Percentiles rank a stretch among this genome's conserved stretches.
These are phyloP conservation scores for Hylaea fasciaria DNA, from an alignment of 2,888 invertebrate genomes.

Conservation along the genomic window DNA sequence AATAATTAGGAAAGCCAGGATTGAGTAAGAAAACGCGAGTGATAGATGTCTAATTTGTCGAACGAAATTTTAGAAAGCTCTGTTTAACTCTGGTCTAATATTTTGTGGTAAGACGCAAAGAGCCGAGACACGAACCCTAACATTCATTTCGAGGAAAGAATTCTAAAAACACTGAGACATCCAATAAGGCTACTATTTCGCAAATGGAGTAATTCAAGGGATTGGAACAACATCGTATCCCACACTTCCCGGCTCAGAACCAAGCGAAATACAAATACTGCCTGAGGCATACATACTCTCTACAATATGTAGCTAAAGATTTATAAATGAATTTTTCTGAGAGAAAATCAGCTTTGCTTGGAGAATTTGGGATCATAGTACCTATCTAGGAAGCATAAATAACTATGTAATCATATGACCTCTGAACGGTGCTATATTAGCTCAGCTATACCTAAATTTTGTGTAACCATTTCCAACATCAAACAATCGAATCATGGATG, in stretches of 20 bases:
- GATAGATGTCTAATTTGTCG: too few species aligned
- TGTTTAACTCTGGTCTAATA: too few species aligned
- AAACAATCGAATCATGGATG: too few species aligned
- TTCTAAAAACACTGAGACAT: background rate
- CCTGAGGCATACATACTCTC: slow-evolving; percentile 1
- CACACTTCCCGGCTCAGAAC: background rate
- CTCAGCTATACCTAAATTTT: too few species aligned
- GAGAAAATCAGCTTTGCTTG: slow-evolving; percentile 11
- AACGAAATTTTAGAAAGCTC: too few species aligned
- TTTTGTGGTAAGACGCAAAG: background rate
- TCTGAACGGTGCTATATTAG: too few species aligned
- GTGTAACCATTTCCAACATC: too few species aligned
- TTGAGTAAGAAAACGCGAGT: too few species aligned
- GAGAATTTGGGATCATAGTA: slow-evolving; percentile 3
- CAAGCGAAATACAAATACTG: background rate
- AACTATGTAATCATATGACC: too few species aligned
- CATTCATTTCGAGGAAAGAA: slow-evolving; percentile 1
- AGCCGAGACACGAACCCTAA: background rate
- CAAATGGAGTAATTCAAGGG: slow-evolving; percentile 5
- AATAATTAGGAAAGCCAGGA: too few species aligned
- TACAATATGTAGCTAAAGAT: background rate
- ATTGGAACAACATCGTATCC: slow-evolving; percentile 11
- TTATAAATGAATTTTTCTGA: slow-evolving; percentile 17
- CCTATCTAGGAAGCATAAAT: too few species aligned
- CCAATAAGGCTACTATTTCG: slow-evolving; percentile 1